Evolutionary conservation across 1,140 invertebrate genomes (phyloP).

Genomic region (Campoletis sonorensis): DNA sequence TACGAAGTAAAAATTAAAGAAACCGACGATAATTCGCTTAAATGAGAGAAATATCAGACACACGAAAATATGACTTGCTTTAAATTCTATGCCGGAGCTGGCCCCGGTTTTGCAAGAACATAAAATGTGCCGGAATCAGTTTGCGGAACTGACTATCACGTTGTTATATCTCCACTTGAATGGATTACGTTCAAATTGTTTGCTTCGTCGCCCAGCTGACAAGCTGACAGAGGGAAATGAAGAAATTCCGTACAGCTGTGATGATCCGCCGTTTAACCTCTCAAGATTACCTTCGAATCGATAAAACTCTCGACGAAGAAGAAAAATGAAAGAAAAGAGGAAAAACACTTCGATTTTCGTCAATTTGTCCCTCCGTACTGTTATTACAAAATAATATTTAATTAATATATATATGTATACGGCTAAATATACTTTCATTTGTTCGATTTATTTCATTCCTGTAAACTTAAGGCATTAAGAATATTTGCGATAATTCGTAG

Average conservation of each 20-base stretch:
- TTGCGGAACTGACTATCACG: no score
- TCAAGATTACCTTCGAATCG: neutral
- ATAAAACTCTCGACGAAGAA: neutral
- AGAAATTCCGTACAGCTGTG: slow-evolving; percentile 37
- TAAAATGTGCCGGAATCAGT: no score
- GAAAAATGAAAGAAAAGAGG: slow-evolving; percentile 3
- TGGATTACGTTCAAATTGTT: no score
- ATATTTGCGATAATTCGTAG: neutral
- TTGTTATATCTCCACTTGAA: no score
- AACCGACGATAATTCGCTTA: neutral
- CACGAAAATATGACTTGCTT: neutral
- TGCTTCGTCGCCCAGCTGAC: no score
- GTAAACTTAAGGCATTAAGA: neutral
- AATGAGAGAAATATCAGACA: neutral
- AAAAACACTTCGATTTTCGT: slow-evolving; percentile 33
- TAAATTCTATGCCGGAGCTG: slow-evolving; percentile 12
- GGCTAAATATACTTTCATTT: neutral
- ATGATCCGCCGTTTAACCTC: slow-evolving; percentile 31
- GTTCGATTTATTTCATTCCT: neutral
- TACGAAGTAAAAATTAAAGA: neutral
- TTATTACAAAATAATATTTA: slow-evolving; percentile 18
- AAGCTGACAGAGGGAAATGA: neutral
- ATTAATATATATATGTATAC: neutral
- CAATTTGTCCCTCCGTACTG: slow-evolving; percentile 29
- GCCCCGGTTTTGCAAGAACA: neutral